Conservation (phyloP, 1,140 invertebrate genomes). For the Tachypleus tridentatus region DNA sequence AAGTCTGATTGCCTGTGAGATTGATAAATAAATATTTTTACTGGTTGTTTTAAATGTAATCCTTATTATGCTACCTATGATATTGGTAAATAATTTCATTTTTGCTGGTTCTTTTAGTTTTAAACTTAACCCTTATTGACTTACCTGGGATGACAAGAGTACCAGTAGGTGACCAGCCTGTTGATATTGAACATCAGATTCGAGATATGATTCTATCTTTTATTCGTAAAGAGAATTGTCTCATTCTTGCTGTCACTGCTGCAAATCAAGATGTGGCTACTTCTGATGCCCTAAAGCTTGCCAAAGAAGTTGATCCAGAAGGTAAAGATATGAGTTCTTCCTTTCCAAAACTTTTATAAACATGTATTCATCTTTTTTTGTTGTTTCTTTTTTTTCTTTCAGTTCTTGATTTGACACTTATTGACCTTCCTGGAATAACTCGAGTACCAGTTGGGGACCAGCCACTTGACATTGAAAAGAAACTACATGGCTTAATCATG, state of each 20-base stretch:
- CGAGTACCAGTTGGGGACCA: slow-evolving; percentile 75
- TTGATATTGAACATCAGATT: slow-evolving; percentile 86
- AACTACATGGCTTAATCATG: slow-evolving; percentile 87
- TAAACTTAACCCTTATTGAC: slow-evolving; percentile 90
- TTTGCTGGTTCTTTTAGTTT: slow-evolving; percentile 44
- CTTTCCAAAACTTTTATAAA: no score
- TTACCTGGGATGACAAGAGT: slow-evolving; percentile 90
- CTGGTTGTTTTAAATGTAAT: no score
- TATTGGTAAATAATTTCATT: background rate
- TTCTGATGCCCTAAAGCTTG: slow-evolving; percentile 87
- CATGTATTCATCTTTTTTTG: background rate
- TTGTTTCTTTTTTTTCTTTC: slow-evolving; percentile 9
- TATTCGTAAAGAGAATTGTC: slow-evolving; percentile 84
- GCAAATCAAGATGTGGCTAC: slow-evolving; percentile 94
- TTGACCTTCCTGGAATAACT: slow-evolving; percentile 21
- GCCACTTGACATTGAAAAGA: slow-evolving; percentile 78
- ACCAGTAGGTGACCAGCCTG: slow-evolving; percentile 86
- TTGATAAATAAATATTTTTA: no score
- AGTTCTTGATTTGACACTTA: slow-evolving; percentile 19
- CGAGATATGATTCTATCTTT: slow-evolving; percentile 89
- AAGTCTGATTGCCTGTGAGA: no score
- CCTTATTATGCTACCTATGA: no score
- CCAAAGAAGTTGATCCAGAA: slow-evolving; percentile 88
- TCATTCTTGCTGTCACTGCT: slow-evolving; percentile 86
- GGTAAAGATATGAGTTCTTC: slow-evolving; percentile 27